Percentiles rank a stretch among this genome's conserved stretches.
Evolutionary conservation across 2,113 vertebrate genomes (phyloP).

Genomic region (Caloenas nicobarica): DNA sequence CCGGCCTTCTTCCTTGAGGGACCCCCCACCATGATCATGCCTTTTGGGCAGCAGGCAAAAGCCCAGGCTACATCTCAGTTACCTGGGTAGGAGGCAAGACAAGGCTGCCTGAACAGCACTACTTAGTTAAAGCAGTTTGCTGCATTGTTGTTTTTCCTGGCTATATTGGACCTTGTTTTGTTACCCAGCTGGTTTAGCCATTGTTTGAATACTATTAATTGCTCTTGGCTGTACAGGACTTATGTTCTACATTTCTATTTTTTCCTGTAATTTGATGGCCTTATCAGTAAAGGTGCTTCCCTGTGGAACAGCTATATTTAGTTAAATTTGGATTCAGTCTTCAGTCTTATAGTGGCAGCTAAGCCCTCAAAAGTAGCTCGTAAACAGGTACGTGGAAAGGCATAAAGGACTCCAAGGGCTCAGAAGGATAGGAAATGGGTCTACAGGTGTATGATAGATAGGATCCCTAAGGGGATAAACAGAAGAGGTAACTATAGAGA

Average conservation of each 20-base stretch:
- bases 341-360: background rate
- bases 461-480: background rate
- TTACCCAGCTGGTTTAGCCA: background rate
- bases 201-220: slow-evolving; percentile 20
- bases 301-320: slow-evolving; percentile 21
- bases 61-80: background rate
- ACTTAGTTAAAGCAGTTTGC: background rate
- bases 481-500: background rate
- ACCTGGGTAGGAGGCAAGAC: background rate
- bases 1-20: background rate
- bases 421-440: background rate
- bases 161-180: background rate
- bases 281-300: slow-evolving; percentile 28
- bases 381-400: background rate
- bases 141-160: background rate
- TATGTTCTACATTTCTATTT: slow-evolving; percentile 30
- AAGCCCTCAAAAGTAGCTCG: background rate
- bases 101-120: background rate
- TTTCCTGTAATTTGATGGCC: slow-evolving; percentile 36
- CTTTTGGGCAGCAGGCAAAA: background rate
- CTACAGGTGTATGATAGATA: background rate
- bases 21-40: background rate
- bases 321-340: background rate
- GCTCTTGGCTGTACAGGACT: slow-evolving; percentile 5
- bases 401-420: background rate